Evolutionary conservation across 2,797 vertebrate genomes (phyloP), one percentile per base, ranked within the genome.

Genomic region (Hapalemur alaotrensis): DNA sequence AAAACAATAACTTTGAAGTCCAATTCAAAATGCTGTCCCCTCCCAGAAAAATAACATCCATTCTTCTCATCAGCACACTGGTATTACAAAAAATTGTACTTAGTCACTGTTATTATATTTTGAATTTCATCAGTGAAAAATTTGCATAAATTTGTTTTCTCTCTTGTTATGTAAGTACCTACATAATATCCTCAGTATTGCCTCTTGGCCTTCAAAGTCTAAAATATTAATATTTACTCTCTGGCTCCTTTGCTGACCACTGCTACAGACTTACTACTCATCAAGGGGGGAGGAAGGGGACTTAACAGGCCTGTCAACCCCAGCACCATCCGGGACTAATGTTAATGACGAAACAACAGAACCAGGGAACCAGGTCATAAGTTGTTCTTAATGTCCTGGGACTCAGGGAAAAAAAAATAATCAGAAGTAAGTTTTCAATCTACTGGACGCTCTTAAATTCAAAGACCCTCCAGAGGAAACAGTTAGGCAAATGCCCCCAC

Each of bases 161-260:
- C 46, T 75, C 57, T 78, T 69, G 57, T 90, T 94, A 95, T 14
- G 0, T 80, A 93, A 96, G 59, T 48, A 86, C 48, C 91, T 94
- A 95, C 30, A 92, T 69, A 89, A 94, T 41, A 70, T 20, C 52
- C 78, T 86, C 48, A 13, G 59, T 79, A 89, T 38, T 86, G 94
- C 52, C 52, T 92, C 93, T 93, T 89, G 90, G 80, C 30, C 67
- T 43, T 30, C 86, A 93, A 92, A 97, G 38, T 57, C 69, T 80
- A 52, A 95, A 95, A 81, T 89, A 96, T 69, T 96, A 95, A 73
- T 89, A 97, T 78, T 96, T 89, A 83, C 88, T 89, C 50, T 61
- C 25, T 83, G 92, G 50, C n/a, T 52, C 59, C 35, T 97, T 91
- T 86, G 81, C 32, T 65, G 79, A 72, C 13, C 5, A 12, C 35